Base-by-base conservation (phyloP, 2,888 invertebrate genomes). In the Pachymerium ferrugineum region DNA sequence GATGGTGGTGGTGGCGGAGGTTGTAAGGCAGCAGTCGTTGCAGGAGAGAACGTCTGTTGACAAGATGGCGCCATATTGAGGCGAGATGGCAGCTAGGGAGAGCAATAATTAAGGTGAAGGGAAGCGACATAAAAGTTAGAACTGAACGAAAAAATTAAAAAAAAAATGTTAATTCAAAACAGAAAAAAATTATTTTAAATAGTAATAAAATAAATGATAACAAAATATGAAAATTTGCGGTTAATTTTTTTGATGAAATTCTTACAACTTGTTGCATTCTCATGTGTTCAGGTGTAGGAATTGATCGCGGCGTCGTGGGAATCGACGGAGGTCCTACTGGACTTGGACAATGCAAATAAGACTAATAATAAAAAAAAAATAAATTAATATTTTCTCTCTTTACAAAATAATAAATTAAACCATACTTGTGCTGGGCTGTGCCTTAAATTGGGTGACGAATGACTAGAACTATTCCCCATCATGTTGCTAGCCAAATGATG, bases 401-500 rank as follows among this genome's bases (percentile, higher is more conserved):
- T n/a, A n/a, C n/a, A n/a, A n/a, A n/a, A n/a, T n/a, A n/a, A n/a
- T n/a, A n/a, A n/a, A n/a, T n/a, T n/a, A n/a, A n/a, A n/a, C 12
- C 22, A 1, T 38, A 71, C 71, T 28, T 71, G 71, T 71, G 71
- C 35, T 33, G 71, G 71, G 22, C 38, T 71, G 12, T 71, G 71
- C 38, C 71, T 33, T 22, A 71, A 28, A 71, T 28, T 71, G 1
- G 71, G 29, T 12, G 71, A 71, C 35, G 38, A 33, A 25, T 71
- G 71, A 38, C 28, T 38, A 71, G 31, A 35, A 10, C 69, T 33
- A 69, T 22, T 62, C n/a, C 25, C 28, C 62, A 62, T 62, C 62
- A 62, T 62, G 5, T 28, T 62, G n/a, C 62, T 62, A 1, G 28
- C 62, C 10, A 28, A 28, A 62, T 62, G 62, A 62, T 62, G 62